Conservation (phyloP, 2,888 invertebrate species). For the Nomada goodeniana region DNA sequence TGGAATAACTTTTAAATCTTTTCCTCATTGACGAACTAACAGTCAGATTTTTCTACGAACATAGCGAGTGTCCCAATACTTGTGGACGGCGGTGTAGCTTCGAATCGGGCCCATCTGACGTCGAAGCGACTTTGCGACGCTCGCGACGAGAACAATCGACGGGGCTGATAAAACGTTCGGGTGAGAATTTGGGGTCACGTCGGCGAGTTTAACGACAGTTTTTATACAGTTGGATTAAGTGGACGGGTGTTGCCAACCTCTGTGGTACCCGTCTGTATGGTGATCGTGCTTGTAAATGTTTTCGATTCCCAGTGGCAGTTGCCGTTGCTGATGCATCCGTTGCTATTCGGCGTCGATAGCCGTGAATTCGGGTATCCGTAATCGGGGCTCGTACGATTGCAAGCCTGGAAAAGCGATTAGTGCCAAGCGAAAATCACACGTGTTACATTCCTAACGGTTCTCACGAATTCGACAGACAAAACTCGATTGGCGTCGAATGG, state of each 20-base stretch:
- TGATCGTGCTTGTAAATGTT: slow-evolving; percentile 83
- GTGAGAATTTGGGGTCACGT: neutral
- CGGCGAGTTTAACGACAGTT: neutral
- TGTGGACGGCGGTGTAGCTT: too few species aligned
- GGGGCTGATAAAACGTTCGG: slow-evolving; percentile 1
- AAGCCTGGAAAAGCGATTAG: slow-evolving; percentile 82
- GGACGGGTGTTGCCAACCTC: slow-evolving; percentile 73
- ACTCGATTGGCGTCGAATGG: too few species aligned
- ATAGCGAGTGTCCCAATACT: too few species aligned
- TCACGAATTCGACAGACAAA: too few species aligned
- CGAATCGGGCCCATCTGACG: neutral
- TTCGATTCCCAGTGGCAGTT: slow-evolving; percentile 75
- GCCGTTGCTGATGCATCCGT: slow-evolving; percentile 70
- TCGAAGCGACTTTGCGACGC: neutral
- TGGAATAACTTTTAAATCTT: too few species aligned
- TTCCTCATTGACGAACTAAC: too few species aligned
- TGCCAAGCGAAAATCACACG: slow-evolving; percentile 76
- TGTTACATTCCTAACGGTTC: slow-evolving; percentile 23
- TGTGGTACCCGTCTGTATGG: slow-evolving; percentile 79
- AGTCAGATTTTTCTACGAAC: too few species aligned
- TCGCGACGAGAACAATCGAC: neutral
- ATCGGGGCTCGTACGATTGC: slow-evolving; percentile 75
- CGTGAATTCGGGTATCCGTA: slow-evolving; percentile 58
- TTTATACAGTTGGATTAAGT: neutral
- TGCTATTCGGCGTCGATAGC: slow-evolving; percentile 51